Evolutionary conservation across 2,888 invertebrate genomes (phyloP), one percentile per base, ranked within the genome.

Genomic region (Nemotelus nigrinus): DNA sequence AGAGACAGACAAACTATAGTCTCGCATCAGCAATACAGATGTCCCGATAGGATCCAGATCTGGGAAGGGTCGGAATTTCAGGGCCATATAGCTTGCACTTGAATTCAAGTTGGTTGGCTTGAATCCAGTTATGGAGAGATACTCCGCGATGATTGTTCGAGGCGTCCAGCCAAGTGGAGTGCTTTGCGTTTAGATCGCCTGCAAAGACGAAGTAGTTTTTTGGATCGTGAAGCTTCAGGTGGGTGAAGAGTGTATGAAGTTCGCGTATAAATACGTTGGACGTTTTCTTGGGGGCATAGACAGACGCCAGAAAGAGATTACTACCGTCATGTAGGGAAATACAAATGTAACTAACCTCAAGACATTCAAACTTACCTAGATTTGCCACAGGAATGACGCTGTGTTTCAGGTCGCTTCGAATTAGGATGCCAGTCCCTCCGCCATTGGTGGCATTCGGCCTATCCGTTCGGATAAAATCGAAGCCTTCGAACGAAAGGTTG

Each of bases 131-230:
- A 25, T 25, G 25, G 25, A 25, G 25, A 25, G 0, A 25, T 25
- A 25, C 25, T 25, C 25, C 25, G 25, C 25, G 25, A 25, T 25
- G 25, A 25, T 76, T 78, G 10, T 60, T 65, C 6, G 10, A 48
- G 5, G 50, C 41, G 50, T 78, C 76, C 44, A 39, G 43, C 76
- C 78, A 78, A 2, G 7, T 39, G 2, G 8, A 47, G 41, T 78
- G 78, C 45, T 53, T 55, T 2, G 78, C 76, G 60, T 76, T 78
- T 39, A 76, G 63, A 65, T 78, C 71, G 4, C 76, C 78, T 4
- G 65, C 78, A 41, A 78, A 4, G 8, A 78, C 25, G 57, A 76
- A 76, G 45, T 39, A 71, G 50, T 71, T 76, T 8, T 57, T 41
- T 6, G 41, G n/a, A 5, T 58, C 57, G 5, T 76, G 10, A n/a